phyloP scores from a whole-genome alignment of 2,888 invertebrate species.

The Cremastobaeus sp. region DNA sequence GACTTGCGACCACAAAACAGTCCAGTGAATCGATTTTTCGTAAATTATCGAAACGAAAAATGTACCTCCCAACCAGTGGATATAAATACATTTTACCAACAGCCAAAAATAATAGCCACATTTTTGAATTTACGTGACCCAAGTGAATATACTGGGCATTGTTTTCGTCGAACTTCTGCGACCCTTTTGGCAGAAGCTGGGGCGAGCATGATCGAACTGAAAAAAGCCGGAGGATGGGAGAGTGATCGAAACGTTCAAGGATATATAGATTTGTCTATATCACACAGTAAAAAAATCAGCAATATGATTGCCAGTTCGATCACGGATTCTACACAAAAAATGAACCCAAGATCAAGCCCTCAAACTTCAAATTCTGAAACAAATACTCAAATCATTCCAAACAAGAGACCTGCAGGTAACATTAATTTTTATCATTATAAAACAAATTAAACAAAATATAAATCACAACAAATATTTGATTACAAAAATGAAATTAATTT shows the following conservation, averaged over 20 bases:
- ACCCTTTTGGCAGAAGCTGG: too few relatives aligned
- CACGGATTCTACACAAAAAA: conserved; percentile 3
- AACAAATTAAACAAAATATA: too few relatives aligned
- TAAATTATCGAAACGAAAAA: conserved; percentile 3
- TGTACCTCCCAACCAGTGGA: conserved; percentile 9
- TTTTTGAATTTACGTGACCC: conserved; percentile 11
- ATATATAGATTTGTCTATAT: conserved; percentile 18
- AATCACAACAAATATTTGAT: too few relatives aligned
- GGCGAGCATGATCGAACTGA: conserved; percentile 19
- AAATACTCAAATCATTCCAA: too few relatives aligned
- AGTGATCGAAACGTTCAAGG: conserved; percentile 24
- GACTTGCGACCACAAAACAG: conserved; percentile 7
- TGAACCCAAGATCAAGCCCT: too few relatives aligned
- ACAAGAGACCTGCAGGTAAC: too few relatives aligned
- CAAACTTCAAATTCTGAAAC: too few relatives aligned
- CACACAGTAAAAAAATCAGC: conserved; percentile 16
- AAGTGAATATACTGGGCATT: neutral
- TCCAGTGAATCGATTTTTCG: conserved; percentile 5
- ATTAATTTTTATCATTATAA: too few relatives aligned
- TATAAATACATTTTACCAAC: conserved; percentile 13
- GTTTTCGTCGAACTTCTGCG: too few relatives aligned
- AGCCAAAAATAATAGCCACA: conserved; percentile 14
- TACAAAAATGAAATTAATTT: too few relatives aligned
- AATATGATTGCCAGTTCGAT: conserved; percentile 16
- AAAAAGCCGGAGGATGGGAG: conserved; percentile 25